Conservation (phyloP, 2,888 invertebrate species). For the Drosophila tanythrix region DNA sequence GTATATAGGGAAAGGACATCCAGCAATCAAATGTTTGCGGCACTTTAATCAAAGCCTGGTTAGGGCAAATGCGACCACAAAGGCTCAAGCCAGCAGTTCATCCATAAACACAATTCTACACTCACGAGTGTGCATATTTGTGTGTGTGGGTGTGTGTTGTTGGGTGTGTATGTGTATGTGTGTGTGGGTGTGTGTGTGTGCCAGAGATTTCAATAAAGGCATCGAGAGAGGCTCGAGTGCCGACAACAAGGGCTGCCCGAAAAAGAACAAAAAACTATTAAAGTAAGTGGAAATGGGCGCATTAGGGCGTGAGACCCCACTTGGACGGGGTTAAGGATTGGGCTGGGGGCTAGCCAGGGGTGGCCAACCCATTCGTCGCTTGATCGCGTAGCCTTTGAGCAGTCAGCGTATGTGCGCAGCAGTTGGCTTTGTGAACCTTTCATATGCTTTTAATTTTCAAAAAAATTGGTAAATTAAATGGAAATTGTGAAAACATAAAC, state of each 20-base stretch:
- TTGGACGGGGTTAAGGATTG: slow-evolving; percentile 1
- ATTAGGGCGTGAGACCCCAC: slow-evolving; percentile 50
- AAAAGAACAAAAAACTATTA: slow-evolving; percentile 71
- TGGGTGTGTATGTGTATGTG: background rate
- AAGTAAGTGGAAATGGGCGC: slow-evolving; percentile 78
- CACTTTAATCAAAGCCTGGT: slow-evolving; percentile 69
- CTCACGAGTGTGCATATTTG: background rate
- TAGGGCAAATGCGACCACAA: slow-evolving; percentile 56
- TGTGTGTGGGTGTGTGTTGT: background rate
- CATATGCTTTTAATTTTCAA: slow-evolving; percentile 66
- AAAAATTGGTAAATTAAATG: slow-evolving; percentile 12
- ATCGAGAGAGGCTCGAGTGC: slow-evolving; percentile 35
- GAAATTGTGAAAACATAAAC: slow-evolving; percentile 6
- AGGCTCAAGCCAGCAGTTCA: slow-evolving; percentile 42
- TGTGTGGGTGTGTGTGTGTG: slow-evolving; percentile 6
- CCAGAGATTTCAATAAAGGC: slow-evolving; percentile 57
- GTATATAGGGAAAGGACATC: background rate
- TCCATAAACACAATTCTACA: slow-evolving; percentile 27
- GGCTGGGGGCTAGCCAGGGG: background rate
- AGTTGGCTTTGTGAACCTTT: slow-evolving; percentile 58
- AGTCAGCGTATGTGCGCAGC: slow-evolving; percentile 21
- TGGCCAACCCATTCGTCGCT: slow-evolving; percentile 35
- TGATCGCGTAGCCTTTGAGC: slow-evolving; percentile 43
- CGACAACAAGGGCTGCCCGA: slow-evolving; percentile 53
- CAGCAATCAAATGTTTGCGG: slow-evolving; percentile 56